Base-by-base conservation (phyloP, 30 jellyfish, hydroid and myxozoan genomes). In the Cassiopea xamachana region DNA sequence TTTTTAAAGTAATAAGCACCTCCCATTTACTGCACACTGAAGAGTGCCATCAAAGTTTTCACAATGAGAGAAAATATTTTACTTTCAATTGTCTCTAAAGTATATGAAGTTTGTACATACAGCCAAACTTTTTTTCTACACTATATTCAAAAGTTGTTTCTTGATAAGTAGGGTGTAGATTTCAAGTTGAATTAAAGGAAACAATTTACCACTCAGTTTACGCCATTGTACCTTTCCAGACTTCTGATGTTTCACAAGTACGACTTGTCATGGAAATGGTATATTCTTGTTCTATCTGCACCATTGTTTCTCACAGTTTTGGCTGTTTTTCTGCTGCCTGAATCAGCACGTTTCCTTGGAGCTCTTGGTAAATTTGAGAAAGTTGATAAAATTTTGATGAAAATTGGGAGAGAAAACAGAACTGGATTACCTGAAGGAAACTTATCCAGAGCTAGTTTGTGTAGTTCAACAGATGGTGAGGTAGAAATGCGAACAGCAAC, bases 271-370 rank as follows among this genome's bases (percentile, higher is more conserved):
- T 88, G 95, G 95, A 68, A 79, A 48, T 88, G 95, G 95, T 88
- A 88, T 68, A 46, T 79, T 59, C 55, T 79, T 48, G 86, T 79
- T 17, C 16, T 78, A 81, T 79, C 95, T 68, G 86, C 60, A 2
- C 95, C 95, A 7, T 48, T 88, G 7, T 78, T 88, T 50, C 75
- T 88, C 10, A 78, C 95, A 0, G 90, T 79, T n/a, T 18, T 78
- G 6, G 51, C 79, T 75, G 87, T 79, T 44, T 60, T 67, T 44
- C 50, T 82, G 48, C 83, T 88, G 62, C 95, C 94, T 48, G 95
- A 88, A 69, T 88, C 95, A 47, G 95, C 95, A 19, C 88, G 95
- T 10, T 88, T 88, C 50, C 86, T 88, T 7, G 95, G 95, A 59
- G 95, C 90, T 5, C 77, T 79, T 5, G 95, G 95, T 13, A 88